Conservation (phyloP, 2,797 vertebrate genomes). For the Garrulus glandarius region DNA sequence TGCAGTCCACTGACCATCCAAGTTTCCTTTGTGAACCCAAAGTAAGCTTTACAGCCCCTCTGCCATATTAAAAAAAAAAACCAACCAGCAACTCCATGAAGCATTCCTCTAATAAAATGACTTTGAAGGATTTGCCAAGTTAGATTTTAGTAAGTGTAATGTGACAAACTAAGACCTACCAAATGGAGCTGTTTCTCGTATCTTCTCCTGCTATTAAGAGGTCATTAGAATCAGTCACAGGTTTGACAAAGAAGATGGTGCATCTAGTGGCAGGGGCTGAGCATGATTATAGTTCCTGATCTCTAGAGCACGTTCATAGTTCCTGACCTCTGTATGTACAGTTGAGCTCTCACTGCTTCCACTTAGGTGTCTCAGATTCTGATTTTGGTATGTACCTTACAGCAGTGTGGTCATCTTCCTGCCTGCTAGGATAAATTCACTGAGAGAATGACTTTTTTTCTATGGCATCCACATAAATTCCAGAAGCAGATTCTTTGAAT, state of each 20-base stretch:
- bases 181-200: neutral
- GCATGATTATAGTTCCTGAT: neutral
- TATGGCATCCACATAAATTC: neutral
- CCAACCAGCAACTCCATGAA: neutral
- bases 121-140: neutral
- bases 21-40: neutral
- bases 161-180: neutral
- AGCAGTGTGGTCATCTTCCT: neutral
- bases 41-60: neutral
- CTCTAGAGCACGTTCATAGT: neutral
- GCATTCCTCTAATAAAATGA: neutral
- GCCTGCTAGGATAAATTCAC: too few relatives aligned
- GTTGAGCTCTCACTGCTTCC: neutral
- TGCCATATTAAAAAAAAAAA: neutral
- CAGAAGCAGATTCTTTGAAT: neutral
- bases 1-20: neutral
- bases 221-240: neutral
- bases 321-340: neutral
- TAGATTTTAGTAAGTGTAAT: neutral
- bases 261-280: neutral
- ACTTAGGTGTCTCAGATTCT: neutral
- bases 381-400: neutral
- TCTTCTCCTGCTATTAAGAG: neutral
- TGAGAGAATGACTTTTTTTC: neutral
- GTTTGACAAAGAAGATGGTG: neutral